These are phyloP conservation scores for Gopherus evgoodei DNA, from an alignment of 2,113 vertebrate genomes.

Conservation along the genomic window DNA sequence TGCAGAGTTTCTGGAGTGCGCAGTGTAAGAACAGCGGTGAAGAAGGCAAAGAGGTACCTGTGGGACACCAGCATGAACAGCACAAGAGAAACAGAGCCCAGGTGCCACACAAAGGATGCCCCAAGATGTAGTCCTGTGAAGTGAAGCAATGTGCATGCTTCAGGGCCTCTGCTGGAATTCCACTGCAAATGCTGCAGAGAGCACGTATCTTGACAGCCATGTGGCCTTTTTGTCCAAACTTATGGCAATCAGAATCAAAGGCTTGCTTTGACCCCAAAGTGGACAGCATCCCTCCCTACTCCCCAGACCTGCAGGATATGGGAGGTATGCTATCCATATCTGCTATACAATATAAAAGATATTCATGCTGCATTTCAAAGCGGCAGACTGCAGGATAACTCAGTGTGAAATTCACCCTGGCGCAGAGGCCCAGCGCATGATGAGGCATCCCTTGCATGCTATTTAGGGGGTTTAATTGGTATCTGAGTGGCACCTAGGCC, in stretches of 20 bases:
- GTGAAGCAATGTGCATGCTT: not conserved
- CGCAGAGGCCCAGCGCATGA: not conserved
- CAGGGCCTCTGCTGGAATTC: not conserved
- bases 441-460: not conserved
- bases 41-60: not conserved
- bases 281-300: not conserved
- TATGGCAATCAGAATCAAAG: not conserved
- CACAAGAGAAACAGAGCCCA: not conserved
- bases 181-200: not conserved
- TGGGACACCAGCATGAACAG: not conserved
- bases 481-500: not conserved
- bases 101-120: not conserved
- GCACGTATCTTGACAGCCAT: not conserved
- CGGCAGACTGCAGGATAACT: not conserved
- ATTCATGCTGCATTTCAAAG: not conserved
- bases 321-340: not conserved
- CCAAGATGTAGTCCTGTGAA: not conserved
- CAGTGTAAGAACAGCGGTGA: not conserved
- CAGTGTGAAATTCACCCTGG: not conserved
- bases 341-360: not conserved
- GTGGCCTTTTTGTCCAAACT: not conserved
- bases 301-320: not conserved
- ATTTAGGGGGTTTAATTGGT: not conserved
- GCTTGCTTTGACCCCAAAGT: not conserved
- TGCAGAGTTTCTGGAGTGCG: not conserved